Evolutionary conservation across 2,113 vertebrate species (phyloP).

Genomic region (Haliaeetus leucogaster): DNA sequence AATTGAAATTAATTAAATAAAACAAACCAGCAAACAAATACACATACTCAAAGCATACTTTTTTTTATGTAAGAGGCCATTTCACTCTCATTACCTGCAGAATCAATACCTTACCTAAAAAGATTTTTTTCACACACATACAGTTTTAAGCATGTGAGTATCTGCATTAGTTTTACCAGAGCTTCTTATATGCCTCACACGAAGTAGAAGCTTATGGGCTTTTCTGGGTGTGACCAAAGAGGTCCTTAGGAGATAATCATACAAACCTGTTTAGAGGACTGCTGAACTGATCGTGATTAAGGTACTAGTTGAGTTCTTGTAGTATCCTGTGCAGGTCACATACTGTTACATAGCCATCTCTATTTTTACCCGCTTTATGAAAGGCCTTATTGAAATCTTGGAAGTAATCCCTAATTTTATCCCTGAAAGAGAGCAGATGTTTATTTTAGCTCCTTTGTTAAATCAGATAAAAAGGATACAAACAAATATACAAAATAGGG

Average conservation of each 20-base stretch:
- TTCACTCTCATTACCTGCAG: not conserved
- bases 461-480: not conserved
- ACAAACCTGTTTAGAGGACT: conserved; percentile 57
- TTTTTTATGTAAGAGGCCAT: not conserved
- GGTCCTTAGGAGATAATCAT: not conserved
- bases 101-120: not conserved
- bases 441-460: conserved; percentile 20
- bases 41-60: not conserved
- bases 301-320: not conserved
- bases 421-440: conserved; percentile 53
- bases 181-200: not conserved
- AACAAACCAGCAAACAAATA: not conserved
- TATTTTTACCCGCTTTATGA: conserved; percentile 12
- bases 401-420: conserved; percentile 54
- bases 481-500: not conserved
- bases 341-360: not conserved
- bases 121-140: not conserved
- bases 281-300: conserved; percentile 37
- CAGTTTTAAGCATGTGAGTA: not conserved
- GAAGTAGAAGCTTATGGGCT: not conserved
- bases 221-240: not conserved
- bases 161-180: not conserved
- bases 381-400: conserved; percentile 55
- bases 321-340: conserved; percentile 38
- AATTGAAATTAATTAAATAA: not conserved